Percentiles rank a stretch among this genome's conserved stretches.
Conservation (phyloP, 1,140 invertebrate genomes). For the Bombus confusus region DNA sequence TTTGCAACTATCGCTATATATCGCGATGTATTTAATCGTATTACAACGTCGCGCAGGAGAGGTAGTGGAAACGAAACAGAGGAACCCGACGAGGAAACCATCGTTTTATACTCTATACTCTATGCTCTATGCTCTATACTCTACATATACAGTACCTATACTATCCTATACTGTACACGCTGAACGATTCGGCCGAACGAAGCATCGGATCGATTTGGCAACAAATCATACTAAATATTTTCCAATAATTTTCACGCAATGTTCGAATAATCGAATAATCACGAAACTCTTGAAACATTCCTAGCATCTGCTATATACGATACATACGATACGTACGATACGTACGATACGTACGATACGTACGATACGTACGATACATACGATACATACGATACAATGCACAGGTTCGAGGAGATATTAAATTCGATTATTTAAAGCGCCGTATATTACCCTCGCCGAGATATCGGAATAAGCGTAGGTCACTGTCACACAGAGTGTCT, state of each 20-base stretch:
- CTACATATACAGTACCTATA: too few species aligned
- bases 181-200: neutral
- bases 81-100: neutral
- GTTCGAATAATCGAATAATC: neutral
- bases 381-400: too few species aligned
- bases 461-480: neutral
- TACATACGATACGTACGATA: too few species aligned
- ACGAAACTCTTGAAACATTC: neutral
- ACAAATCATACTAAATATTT: neutral
- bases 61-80: neutral
- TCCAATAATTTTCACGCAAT: neutral
- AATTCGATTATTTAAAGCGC: neutral
- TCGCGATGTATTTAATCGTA: neutral
- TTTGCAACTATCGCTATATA: neutral
- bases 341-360: too few species aligned
- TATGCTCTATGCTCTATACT: too few species aligned
- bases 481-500: neutral
- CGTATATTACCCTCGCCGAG: neutral
- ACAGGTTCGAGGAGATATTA: too few species aligned
- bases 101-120: too few species aligned
- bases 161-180: neutral
- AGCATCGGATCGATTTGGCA: neutral
- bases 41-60: neutral
- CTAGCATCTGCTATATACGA: too few species aligned
- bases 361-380: too few species aligned